Base-by-base conservation (phyloP, 2,888 invertebrate genomes). In the Apamea crenata region DNA sequence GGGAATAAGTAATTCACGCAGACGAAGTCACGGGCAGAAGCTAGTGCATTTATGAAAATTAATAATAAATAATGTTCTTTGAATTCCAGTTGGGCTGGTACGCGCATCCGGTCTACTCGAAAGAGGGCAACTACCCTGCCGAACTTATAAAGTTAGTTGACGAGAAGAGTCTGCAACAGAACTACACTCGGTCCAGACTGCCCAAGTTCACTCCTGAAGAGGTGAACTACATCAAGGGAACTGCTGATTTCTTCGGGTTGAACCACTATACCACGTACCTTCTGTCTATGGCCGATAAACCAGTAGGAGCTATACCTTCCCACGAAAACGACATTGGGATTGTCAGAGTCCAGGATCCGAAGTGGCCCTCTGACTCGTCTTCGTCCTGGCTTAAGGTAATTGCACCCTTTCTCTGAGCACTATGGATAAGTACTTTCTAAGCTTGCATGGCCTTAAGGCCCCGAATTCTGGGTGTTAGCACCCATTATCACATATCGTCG, bases 281-380 rank as follows among this genome's bases (percentile, higher is more conserved):
- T 2, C 90, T 97, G 3, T 94, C 94, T 40, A 96, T 96, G 95
- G 95, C 96, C 47, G 93, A 95, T 63, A 90, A 91, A 66, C 94
- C 95, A 90, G 96, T 96, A 0, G 97, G 97, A 3, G 91, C 93
- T 44, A 91, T 95, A 68, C 97, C 98, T 0, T 97, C 98, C 0
- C 97, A 97, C 77, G 96, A 96, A 88, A 97, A 98, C 80, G 98
- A 98, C 90, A 96, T 97, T 89, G 98, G 98, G 2, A 96, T 97
- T 40, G 93, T 97, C 21, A 94, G 97, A 87, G 96, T 96, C 66
- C 96, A 97, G 87, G 97, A 98, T 91, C 96, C 97, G 1, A 95
- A 95, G 1, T 98, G 98, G 98, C 97, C 97, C 59, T 96, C 96
- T 25, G 97, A 97, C 63, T 97, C 97, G n/a, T 97, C 97, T 12